Conservation (phyloP, 23 tunicate species). For the Ascidia mentula region DNA sequence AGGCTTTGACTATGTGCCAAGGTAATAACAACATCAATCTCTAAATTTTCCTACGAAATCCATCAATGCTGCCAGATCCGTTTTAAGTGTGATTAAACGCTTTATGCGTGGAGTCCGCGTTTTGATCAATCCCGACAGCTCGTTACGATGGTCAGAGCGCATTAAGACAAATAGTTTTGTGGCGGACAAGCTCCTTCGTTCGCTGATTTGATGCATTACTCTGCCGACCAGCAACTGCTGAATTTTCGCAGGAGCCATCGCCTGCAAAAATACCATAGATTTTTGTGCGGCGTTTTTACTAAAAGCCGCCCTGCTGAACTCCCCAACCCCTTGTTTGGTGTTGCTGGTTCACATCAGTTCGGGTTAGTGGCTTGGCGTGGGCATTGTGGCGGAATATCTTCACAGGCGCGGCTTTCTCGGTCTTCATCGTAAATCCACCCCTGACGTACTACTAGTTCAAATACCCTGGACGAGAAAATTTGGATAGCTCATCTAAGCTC, state of each 20-base stretch:
- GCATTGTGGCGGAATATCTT: not conserved
- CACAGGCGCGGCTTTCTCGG: not conserved
- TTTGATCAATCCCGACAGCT: not conserved
- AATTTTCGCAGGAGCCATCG: not conserved
- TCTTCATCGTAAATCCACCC: not conserved
- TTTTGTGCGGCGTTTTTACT: not conserved
- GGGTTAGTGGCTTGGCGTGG: not conserved
- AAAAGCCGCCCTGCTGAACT: not conserved
- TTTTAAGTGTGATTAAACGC: not conserved
- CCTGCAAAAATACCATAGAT: not conserved
- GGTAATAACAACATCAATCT: conserved; percentile 45
- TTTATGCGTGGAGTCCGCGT: not conserved
- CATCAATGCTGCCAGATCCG: not conserved
- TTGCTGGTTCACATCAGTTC: not conserved
- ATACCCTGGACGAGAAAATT: not conserved
- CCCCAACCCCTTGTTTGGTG: not conserved
- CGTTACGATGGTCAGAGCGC: not conserved
- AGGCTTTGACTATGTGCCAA: conserved; percentile 46
- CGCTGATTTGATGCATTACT: not conserved
- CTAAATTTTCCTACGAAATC: not conserved
- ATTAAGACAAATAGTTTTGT: not conserved
- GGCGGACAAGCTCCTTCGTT: not conserved
- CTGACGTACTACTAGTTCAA: not conserved
- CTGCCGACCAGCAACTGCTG: not conserved
- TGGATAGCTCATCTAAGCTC: not conserved